These are phyloP conservation scores for Yponomeuta malinellus DNA, from an alignment of 2,888 invertebrate genomes.

Conservation along the genomic window DNA sequence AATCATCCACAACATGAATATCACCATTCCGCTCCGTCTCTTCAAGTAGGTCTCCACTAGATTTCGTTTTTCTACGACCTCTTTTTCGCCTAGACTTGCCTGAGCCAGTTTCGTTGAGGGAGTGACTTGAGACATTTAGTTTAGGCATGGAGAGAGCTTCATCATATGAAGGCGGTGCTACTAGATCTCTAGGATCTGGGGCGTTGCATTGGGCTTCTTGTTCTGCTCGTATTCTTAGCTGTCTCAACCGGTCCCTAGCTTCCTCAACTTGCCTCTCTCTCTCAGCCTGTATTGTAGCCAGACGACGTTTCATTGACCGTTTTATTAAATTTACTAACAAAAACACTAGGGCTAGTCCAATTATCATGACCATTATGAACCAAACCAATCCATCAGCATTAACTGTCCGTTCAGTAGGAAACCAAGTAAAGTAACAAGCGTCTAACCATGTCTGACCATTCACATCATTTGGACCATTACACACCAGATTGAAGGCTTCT, in stretches of 20 bases:
- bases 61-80: constrained; percentile 68
- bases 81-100: constrained; percentile 56
- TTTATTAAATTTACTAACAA: constrained; percentile 72
- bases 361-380: constrained; percentile 73
- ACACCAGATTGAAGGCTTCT: constrained; percentile 72
- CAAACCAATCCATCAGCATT: constrained; percentile 74
- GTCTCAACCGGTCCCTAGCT: constrained; percentile 74
- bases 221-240: constrained; percentile 67
- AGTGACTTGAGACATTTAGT: constrained; percentile 77
- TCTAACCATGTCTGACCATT: constrained; percentile 81
- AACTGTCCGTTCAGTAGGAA: constrained; percentile 50
- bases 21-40: constrained; percentile 65
- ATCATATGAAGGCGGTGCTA: constrained; percentile 84
- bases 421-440: constrained; percentile 80
- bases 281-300: constrained; percentile 66
- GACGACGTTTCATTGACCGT: constrained; percentile 72
- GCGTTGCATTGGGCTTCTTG: constrained; percentile 76
- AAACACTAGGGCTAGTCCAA: constrained; percentile 70
- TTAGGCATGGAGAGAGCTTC: constrained; percentile 86
- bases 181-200: constrained; percentile 80
- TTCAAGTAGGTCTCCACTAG: constrained; percentile 66
- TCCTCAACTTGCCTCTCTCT: constrained; percentile 74
- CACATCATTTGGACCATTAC: constrained; percentile 78
- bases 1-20: constrained; percentile 45
- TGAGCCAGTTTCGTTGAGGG: constrained; percentile 63